Evolutionary conservation across 1,140 invertebrate species (phyloP).

Genomic region (Drosophila athabasca): DNA sequence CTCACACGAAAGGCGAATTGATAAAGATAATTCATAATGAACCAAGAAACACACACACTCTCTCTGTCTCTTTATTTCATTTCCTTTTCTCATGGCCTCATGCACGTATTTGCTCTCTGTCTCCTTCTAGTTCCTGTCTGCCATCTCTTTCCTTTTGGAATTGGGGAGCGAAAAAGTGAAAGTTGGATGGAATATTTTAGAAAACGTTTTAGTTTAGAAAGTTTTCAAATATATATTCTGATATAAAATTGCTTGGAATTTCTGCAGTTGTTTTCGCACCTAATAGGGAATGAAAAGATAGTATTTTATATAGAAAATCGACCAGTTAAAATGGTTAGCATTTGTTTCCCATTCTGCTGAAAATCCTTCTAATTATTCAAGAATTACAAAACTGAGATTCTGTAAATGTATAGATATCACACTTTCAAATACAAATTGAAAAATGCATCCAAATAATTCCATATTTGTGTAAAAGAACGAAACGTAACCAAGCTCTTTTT

Average conservation of each 20-base stretch:
- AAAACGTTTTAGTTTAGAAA: too few species aligned
- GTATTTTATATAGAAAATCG: neutral
- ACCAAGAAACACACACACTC: constrained; percentile 10
- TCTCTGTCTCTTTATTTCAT: constrained; percentile 10
- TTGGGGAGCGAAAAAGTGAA: constrained; percentile 34
- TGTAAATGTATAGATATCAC: too few species aligned
- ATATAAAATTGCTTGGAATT: neutral
- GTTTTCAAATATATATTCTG: too few species aligned
- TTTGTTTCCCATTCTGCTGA: too few species aligned
- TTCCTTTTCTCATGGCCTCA: constrained; percentile 28
- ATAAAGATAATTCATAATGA: constrained; percentile 65
- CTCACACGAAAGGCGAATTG: constrained; percentile 39
- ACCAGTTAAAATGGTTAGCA: too few species aligned
- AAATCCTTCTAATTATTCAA: too few species aligned
- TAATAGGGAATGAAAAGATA: neutral
- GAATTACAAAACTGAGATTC: too few species aligned
- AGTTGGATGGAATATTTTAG: constrained; percentile 18
- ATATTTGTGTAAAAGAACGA: too few species aligned
- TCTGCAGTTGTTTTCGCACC: neutral
- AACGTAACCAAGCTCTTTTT: too few species aligned
- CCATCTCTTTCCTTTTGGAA: constrained; percentile 40
- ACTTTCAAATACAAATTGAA: too few species aligned
- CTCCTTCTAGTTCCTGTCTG: constrained; percentile 19
- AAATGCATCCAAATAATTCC: too few species aligned
- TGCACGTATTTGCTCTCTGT: constrained; percentile 15